Conservation (phyloP, 2,888 invertebrate species). For the Caenorhabditis sp. region DNA sequence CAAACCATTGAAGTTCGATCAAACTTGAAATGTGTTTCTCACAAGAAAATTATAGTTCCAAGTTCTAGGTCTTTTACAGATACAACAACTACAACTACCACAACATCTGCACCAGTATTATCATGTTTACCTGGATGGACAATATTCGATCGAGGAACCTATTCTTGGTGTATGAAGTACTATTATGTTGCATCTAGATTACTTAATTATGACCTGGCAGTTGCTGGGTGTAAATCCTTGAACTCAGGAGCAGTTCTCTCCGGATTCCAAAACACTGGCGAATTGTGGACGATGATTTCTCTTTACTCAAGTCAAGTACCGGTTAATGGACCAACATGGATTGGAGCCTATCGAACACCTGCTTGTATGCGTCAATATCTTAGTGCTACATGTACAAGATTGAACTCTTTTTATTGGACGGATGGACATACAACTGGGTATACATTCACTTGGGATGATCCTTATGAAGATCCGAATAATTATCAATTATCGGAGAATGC, state of each 20-base stretch:
- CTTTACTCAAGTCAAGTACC: too few species aligned
- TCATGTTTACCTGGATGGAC: not conserved
- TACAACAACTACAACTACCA: not conserved
- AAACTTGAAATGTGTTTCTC: too few species aligned
- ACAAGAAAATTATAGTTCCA: too few species aligned
- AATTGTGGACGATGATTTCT: not conserved
- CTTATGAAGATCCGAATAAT: too few species aligned
- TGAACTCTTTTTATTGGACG: not conserved
- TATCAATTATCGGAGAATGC: too few species aligned
- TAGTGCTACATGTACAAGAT: not conserved
- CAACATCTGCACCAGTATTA: not conserved
- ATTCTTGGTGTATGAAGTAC: not conserved
- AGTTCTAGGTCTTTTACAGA: too few species aligned
- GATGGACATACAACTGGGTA: not conserved
- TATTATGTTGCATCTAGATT: too few species aligned
- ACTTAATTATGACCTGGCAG: not conserved
- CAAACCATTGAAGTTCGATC: too few species aligned
- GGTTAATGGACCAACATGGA: too few species aligned
- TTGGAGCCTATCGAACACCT: too few species aligned
- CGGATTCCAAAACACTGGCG: not conserved
- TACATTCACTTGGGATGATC: not conserved
- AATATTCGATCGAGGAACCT: not conserved
- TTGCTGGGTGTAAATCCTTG: not conserved
- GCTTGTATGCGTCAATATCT: too few species aligned
- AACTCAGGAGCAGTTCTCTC: not conserved